Base-by-base conservation (phyloP, 2,113 vertebrate species). In the Lagopus leucura region DNA sequence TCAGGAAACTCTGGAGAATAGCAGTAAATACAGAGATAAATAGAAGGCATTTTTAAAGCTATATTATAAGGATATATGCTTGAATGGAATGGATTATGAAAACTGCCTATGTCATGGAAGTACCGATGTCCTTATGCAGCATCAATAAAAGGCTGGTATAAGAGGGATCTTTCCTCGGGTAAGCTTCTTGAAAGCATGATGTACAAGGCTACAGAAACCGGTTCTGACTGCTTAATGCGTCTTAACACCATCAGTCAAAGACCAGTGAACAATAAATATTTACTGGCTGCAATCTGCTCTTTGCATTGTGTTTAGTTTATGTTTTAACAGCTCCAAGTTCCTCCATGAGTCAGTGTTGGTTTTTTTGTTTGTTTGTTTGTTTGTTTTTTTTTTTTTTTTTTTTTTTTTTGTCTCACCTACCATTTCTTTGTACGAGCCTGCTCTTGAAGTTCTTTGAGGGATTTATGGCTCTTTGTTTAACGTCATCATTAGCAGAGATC, bases 111-210 rank as follows among this genome's bases (percentile, higher is more conserved):
- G 3, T 72, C 73, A 28, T 11, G 2, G 8, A 19, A 75, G 43
- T 69, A 64, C 4, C 21, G 19, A 17, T 11, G 7, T 24, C 21
- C 12, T 73, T 69, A 10, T 2, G 10, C 11, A 75, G 18, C 18
- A 34, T 4, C 2, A 70, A 4, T 50, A 76, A 82, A 90, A 69
- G 7, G 11, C 4, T 48, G 25, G 14, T 32, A 57, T 11, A 32
- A 32, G 28, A 32, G 5, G 9, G 6, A 50, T 64, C 6, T 28
- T 84, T 78, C n/a, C n/a, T 67, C 15, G 32, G 13, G 5, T 57
- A 40, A 73, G 0, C 5, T 72, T 67, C 20, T 28, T 50, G 72
- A 61, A 6, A 57, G 24, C 0, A 2, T 1, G 1, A 3, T 32
- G 10, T 45, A 6, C 4, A 85, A 7, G 64, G 58, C 67, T 70